These are phyloP conservation scores for Xylocopa sonorina DNA, from an alignment of 1,140 invertebrate species.

Conservation along the genomic window DNA sequence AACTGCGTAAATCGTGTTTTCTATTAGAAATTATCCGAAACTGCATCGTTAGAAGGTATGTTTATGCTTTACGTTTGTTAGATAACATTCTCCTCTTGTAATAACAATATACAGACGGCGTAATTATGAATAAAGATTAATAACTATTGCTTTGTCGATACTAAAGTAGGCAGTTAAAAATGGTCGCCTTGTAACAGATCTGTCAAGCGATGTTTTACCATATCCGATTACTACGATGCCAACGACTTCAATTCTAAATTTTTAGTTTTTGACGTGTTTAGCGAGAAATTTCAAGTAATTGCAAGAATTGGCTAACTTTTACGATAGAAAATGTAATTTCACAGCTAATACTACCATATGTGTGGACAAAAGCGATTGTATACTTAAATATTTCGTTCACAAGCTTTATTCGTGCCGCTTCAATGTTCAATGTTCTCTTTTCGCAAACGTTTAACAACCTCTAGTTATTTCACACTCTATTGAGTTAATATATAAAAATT, in stretches of 20 bases:
- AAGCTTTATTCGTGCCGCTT: conserved; percentile 34
- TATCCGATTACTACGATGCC: conserved; percentile 52
- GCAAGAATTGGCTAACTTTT: not conserved
- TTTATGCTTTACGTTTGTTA: conserved; percentile 25
- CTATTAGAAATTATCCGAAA: conserved; percentile 50
- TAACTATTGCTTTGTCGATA: conserved; percentile 47
- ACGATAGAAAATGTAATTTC: conserved; percentile 23
- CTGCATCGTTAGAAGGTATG: conserved; percentile 57
- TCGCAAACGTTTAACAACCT: conserved; percentile 48
- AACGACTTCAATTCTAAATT: conserved; percentile 55
- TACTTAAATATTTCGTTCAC: conserved; percentile 41
- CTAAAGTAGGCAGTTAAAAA: conserved; percentile 64
- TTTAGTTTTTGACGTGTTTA: conserved; percentile 25
- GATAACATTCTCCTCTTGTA: not conserved
- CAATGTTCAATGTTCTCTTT: conserved; percentile 62
- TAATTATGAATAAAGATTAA: conserved; percentile 35
- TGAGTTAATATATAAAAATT: too few relatives aligned
- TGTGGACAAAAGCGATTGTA: conserved; percentile 28
- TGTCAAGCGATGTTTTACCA: conserved; percentile 64
- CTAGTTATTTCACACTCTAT: not conserved
- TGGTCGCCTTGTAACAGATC: conserved; percentile 69
- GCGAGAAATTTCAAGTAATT: conserved; percentile 64
- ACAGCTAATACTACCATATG: conserved; percentile 49
- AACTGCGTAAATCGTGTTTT: conserved; percentile 72
- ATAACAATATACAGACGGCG: conserved; percentile 28